Evolutionary conservation across 2,113 vertebrate genomes (phyloP), one percentile per base, ranked within the genome.

Genomic region (Piaya cayana): DNA sequence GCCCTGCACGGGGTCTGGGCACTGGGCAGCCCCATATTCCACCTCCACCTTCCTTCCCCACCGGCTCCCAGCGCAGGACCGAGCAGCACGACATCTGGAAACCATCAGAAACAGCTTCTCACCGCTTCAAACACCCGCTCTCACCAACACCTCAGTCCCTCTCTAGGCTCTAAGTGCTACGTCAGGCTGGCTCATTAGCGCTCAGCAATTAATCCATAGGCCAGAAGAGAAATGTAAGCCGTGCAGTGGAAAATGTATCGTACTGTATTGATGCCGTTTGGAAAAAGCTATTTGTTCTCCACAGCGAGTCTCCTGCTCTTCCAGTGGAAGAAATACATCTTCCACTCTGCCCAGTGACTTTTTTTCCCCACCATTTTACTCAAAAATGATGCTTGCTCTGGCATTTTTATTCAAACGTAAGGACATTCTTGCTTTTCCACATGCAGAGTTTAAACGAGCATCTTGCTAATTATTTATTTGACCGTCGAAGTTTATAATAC

Each of bases 381-480:
- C 29, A 5, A 22, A 50, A 74, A 50, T 53, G 22, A 23, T 45
- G 49, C 47, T 45, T 27, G n/a, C 22, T 21, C n/a, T 21, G 58
- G 58, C 36, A 15, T 29, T 56, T 82, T 49, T 14, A 20, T 12
- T 23, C 9, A 0, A 32, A 64, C 49, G 7, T 9, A 68, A 79
- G 53, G 45, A 29, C 34, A 20, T 21, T 29, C 62, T 5, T 68
- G 55, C 63, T 47, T 67, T 65, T 67, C 62, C 60, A 9, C 26
- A 42, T 2, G 12, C 45, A 36, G 45, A 43, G 42, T 79, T 52
- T 63, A 65, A 93, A 74, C 18, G 39, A 77, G 47, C 20, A 55
- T 23, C 85, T 86, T 39, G 69, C 82, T 93, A 96, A 93, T 94
- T 91, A 86, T 85, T 94, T 80, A 65, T 90, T 82, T 86, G 75